phyloP scores from a whole-genome alignment of 2,888 invertebrate species.

The Cylloceria caligata region DNA sequence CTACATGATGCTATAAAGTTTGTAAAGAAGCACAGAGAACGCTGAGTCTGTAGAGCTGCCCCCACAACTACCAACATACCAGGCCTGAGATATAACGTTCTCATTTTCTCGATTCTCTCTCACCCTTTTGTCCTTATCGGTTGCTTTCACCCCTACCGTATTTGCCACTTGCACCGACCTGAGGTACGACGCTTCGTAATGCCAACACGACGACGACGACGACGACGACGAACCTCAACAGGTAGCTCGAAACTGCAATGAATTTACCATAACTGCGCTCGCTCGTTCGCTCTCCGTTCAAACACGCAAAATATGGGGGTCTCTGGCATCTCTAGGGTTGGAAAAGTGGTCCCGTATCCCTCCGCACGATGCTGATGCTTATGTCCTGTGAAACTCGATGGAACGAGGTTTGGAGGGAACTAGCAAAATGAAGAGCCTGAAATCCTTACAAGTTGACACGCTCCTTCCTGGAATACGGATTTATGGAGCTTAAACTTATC shows the following conservation, averaged over 20 bases:
- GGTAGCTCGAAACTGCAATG: constrained; percentile 61
- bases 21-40: neutral
- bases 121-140: neutral
- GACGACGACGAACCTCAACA: constrained; percentile 57
- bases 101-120: neutral
- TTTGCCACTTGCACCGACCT: constrained; percentile 14
- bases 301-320: constrained; percentile 49
- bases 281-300: constrained; percentile 18
- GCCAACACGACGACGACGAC: neutral
- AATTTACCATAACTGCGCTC: constrained; percentile 60
- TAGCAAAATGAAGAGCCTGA: neutral
- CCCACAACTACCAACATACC: neutral
- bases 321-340: neutral
- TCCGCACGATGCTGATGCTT: neutral
- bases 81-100: neutral
- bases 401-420: constrained; percentile 1
- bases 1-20: neutral
- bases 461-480: constrained; percentile 7
- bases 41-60: neutral
- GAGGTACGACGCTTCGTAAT: constrained; percentile 34
- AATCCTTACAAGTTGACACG: constrained; percentile 22
- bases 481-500: neutral
- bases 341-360: constrained; percentile 22
- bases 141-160: constrained; percentile 6
- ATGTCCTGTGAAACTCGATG: constrained; percentile 3